These are phyloP conservation scores for Parapristionchus giblindavisi DNA, from an alignment of 2,888 invertebrate species.

Conservation along the genomic window DNA sequence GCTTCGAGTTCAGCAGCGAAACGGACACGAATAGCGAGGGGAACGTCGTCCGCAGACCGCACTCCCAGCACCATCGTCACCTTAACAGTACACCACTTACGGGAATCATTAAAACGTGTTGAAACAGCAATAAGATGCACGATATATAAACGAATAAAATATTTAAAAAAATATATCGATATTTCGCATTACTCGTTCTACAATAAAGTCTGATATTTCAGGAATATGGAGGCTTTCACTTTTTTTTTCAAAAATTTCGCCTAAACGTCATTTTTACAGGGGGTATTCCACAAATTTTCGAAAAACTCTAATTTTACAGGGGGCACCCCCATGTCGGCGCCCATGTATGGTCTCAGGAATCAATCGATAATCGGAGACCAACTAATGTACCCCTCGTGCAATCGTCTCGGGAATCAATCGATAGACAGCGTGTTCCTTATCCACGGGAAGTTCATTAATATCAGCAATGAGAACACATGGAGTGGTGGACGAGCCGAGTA, in stretches of 20 bases:
- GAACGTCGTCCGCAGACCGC: constrained; percentile 53
- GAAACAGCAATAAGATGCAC: no score
- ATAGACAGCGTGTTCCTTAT: constrained; percentile 29
- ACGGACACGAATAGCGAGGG: constrained; percentile 53
- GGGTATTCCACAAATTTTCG: background rate
- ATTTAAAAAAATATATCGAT: no score
- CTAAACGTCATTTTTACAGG: background rate
- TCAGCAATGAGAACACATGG: constrained; percentile 31
- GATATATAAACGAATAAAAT: no score
- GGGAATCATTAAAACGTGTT: background rate
- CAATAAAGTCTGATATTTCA: no score
- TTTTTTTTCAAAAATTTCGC: background rate
- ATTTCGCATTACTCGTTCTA: no score
- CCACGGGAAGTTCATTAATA: constrained; percentile 30
- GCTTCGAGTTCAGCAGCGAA: constrained; percentile 58
- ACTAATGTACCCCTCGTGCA: constrained; percentile 19
- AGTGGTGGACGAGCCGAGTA: background rate
- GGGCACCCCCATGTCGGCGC: no score
- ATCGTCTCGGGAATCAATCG: constrained; percentile 29
- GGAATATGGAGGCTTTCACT: no score
- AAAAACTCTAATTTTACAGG: background rate
- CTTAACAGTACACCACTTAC: constrained; percentile 9
- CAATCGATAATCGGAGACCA: background rate
- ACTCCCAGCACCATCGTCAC: constrained; percentile 49
- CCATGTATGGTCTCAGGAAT: background rate